Percentiles rank a stretch among this genome's conserved stretches.
Conservation (phyloP, 2,888 invertebrate species). For the Tinea trinotella region DNA sequence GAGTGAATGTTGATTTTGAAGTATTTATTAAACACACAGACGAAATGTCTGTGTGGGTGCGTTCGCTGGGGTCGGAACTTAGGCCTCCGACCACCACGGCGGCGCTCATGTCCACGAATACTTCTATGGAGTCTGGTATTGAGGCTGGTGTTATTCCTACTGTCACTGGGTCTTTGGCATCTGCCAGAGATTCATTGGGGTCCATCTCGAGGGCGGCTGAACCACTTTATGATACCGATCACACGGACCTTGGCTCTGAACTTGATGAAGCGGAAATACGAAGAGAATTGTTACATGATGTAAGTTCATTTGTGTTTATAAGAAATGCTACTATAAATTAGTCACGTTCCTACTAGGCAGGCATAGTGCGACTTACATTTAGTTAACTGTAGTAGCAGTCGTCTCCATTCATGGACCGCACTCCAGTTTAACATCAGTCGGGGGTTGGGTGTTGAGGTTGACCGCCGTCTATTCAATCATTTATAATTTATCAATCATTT, state of each 20-base stretch:
- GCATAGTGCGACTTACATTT: too few species aligned
- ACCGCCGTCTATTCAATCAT: too few species aligned
- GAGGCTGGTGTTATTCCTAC: conserved; percentile 80
- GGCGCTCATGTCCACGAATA: conserved; percentile 59
- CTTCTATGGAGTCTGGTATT: conserved; percentile 76
- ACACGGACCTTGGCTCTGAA: conserved; percentile 85
- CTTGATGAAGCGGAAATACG: conserved; percentile 84
- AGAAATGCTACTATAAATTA: conserved; percentile 16
- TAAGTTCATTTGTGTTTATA: conserved; percentile 67
- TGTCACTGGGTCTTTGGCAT: conserved; percentile 78
- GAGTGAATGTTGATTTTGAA: conserved; percentile 4
- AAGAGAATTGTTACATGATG: conserved; percentile 84
- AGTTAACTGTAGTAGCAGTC: too few species aligned
- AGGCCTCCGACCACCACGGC: conserved; percentile 46
- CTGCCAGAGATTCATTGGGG: conserved; percentile 69
- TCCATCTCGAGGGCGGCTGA: conserved; percentile 74
- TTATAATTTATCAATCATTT: too few species aligned
- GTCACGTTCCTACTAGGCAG: conserved; percentile 14
- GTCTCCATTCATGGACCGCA: too few species aligned
- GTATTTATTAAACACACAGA: neutral
- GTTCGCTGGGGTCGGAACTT: conserved; percentile 48
- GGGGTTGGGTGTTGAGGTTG: too few species aligned
- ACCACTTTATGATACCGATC: conserved; percentile 82
- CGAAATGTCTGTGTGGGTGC: conserved; percentile 65
- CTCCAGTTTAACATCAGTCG: too few species aligned